phyloP scores from a whole-genome alignment of 1,140 invertebrate genomes.

The Pseudoatta argentina region DNA sequence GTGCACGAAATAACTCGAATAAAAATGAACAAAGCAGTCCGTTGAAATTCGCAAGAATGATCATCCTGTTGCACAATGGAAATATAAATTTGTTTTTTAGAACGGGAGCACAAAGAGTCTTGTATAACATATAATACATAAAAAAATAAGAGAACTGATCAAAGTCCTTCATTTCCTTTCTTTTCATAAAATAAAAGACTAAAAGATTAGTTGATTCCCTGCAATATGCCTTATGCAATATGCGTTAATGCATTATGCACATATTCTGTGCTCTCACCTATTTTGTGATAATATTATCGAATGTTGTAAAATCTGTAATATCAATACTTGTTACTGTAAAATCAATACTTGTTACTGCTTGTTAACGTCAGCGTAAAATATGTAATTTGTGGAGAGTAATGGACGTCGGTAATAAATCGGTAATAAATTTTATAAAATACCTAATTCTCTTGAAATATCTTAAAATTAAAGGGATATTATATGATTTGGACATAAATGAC shows the following conservation, averaged over 20 bases:
- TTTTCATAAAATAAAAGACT: too few relatives aligned
- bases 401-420: neutral
- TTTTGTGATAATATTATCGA: constrained; percentile 11
- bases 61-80: neutral
- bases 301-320: neutral
- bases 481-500: neutral
- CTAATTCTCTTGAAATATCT: neutral
- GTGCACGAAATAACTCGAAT: constrained; percentile 28
- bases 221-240: too few relatives aligned
- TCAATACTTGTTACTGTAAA: neutral
- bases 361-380: neutral
- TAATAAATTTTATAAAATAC: neutral
- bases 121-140: too few relatives aligned
- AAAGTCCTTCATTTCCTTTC: too few relatives aligned
- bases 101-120: too few relatives aligned
- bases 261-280: too few relatives aligned
- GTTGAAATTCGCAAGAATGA: constrained; percentile 24
- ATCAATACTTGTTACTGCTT: neutral
- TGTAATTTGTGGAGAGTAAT: neutral
- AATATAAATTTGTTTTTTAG: neutral
- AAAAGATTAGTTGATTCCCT: too few relatives aligned
- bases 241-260: too few relatives aligned
- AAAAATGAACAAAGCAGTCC: constrained; percentile 36
- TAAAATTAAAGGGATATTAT: neutral
- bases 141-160: too few relatives aligned